These are phyloP conservation scores for Erpetoichthys calabaricus DNA, from an alignment of 2,797 vertebrate species.

Conservation along the genomic window DNA sequence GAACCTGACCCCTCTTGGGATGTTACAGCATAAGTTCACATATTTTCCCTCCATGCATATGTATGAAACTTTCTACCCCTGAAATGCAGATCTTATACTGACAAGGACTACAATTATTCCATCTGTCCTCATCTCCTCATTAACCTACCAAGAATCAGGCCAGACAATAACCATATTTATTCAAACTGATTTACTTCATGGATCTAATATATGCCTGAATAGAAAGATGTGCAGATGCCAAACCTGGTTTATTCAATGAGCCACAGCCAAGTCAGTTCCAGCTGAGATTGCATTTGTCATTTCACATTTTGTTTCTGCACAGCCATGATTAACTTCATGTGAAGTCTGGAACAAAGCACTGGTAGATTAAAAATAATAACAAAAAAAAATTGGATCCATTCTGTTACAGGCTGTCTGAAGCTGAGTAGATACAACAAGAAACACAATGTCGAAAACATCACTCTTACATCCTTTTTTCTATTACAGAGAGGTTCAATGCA, in stretches of 20 bases:
- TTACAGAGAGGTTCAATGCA: too few relatives aligned
- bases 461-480: too few relatives aligned
- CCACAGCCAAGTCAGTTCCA: neutral
- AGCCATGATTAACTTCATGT: neutral
- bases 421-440: too few relatives aligned
- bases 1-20: neutral
- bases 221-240: neutral
- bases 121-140: neutral
- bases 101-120: conserved; percentile 1
- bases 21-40: neutral
- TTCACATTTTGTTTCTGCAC: neutral
- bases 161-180: neutral
- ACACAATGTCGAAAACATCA: too few relatives aligned
- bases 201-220: neutral
- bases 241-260: neutral
- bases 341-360: neutral
- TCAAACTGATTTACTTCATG: neutral
- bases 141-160: neutral
- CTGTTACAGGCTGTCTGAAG: too few relatives aligned
- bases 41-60: neutral
- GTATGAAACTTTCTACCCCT: neutral
- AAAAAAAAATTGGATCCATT: neutral
- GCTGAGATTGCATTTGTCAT: neutral
- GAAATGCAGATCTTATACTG: neutral
- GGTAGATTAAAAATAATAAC: neutral